Base-by-base conservation (phyloP, 2,888 invertebrate species). In the Drosophila testacea region DNA sequence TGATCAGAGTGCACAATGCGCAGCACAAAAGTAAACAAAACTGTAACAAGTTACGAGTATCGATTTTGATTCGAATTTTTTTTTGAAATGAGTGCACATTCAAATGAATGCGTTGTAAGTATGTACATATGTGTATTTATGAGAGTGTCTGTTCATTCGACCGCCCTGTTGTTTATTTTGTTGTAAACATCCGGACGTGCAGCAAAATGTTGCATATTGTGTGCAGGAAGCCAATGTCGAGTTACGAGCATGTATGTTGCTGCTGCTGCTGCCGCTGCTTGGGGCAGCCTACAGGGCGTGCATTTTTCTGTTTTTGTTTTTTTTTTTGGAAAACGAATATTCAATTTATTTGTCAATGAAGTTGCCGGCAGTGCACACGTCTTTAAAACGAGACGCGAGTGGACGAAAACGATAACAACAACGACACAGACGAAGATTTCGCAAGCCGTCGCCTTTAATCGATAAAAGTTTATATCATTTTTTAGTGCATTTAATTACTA, bases 161-260 rank as follows among this genome's bases (percentile, higher is more conserved):
- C 13, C 41, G 55, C 44, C 65, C 61, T 54, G 62, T 77, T 88
- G 89, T 88, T 88, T 88, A 89, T 88, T 86, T 88, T 62, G 67
- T 76, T 78, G 81, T 89, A 88, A 88, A 88, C 88, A 88, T 90
- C 90, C 88, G 90, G 90, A 83, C 75, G 68, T 81, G 76, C 88
- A 74, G 70, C 78, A 88, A 89, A 89, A 78, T 90, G 88, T 88
- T 89, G 86, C 90, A 88, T 73, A 83, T 83, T 81, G 81, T 81
- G 79, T 85, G 77, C 83, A 83, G 87, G 87, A 88, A 88, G 87
- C 77, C 60, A 81, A 62, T 56, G 62, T 63, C 83, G 59, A 62
- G 68, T 79, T 79, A 79, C 57, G 66, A 44, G 36, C 34, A 56
- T 36, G 36, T 39, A 51, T 71, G 54, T 52, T 63, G 36, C 44